Percentiles rank a stretch among this genome's conserved stretches.
phyloP scores from a whole-genome alignment of 2,888 invertebrate genomes.

The Drosophila maculinotata region DNA sequence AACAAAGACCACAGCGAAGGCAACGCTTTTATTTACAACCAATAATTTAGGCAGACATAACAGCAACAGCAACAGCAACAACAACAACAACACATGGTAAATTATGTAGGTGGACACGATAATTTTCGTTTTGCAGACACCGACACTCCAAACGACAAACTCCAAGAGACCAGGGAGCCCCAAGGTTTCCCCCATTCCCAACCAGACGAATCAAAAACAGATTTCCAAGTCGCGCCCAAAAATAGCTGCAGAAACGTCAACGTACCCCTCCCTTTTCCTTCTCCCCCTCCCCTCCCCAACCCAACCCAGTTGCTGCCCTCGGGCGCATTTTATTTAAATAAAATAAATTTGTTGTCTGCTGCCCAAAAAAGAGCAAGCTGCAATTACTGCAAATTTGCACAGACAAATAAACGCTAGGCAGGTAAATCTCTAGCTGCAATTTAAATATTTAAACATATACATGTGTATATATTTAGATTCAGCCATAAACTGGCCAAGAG shows the following conservation, averaged over 20 bases:
- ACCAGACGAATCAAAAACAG: constrained; percentile 52
- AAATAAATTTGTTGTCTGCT: constrained; percentile 74
- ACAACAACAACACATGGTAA: constrained; percentile 66
- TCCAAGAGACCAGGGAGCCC: constrained; percentile 34
- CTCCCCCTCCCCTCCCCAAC: not conserved
- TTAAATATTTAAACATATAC: not conserved
- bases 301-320: constrained; percentile 61
- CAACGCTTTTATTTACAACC: constrained; percentile 75
- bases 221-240: constrained; percentile 74
- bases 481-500: too few species aligned
- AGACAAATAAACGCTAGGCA: constrained; percentile 50
- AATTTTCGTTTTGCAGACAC: constrained; percentile 74
- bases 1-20: constrained; percentile 48
- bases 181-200: constrained; percentile 31
- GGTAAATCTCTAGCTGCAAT: constrained; percentile 7
- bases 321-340: constrained; percentile 77
- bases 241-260: constrained; percentile 57
- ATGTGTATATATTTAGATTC: not conserved
- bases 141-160: constrained; percentile 44
- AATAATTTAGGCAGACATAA: constrained; percentile 69
- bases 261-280: not conserved
- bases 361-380: constrained; percentile 58
- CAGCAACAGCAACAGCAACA: constrained; percentile 22
- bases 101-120: constrained; percentile 80
- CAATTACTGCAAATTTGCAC: constrained; percentile 71